Conservation (phyloP, 1,140 invertebrate species). For the Cydia splendana region DNA sequence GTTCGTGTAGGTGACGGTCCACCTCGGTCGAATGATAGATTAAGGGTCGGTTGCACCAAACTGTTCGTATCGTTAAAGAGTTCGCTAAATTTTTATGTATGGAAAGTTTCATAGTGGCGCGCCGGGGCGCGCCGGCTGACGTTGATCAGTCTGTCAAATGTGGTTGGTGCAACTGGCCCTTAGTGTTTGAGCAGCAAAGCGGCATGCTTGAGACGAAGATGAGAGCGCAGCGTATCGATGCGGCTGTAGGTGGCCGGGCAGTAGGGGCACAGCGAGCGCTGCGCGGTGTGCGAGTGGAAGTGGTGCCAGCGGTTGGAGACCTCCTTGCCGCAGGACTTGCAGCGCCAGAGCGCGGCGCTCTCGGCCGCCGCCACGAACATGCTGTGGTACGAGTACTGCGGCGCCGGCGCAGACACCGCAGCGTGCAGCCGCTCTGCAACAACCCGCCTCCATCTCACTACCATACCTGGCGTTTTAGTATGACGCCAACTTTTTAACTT, state of each 20-base stretch:
- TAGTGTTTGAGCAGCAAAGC: slow-evolving; percentile 80
- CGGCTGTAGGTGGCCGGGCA: slow-evolving; percentile 92
- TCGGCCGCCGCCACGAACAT: slow-evolving; percentile 87
- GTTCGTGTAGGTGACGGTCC: neutral
- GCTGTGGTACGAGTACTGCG: slow-evolving; percentile 87
- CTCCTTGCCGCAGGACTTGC: slow-evolving; percentile 90
- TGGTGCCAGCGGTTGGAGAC: slow-evolving; percentile 93
- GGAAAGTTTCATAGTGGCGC: no score
- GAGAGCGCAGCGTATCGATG: slow-evolving; percentile 89
- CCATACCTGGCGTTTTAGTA: slow-evolving; percentile 33
- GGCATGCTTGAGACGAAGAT: slow-evolving; percentile 87
- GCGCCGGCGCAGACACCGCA: slow-evolving; percentile 48
- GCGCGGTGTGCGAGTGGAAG: slow-evolving; percentile 89
- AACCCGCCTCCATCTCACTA: slow-evolving; percentile 39
- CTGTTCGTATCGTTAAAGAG: no score
- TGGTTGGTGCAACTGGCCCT: no score
- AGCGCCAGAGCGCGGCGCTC: slow-evolving; percentile 86
- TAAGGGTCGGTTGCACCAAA: no score
- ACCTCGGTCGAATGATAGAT: slow-evolving; percentile 13
- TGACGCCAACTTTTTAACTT: neutral
- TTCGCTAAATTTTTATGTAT: no score
- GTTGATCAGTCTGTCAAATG: no score
- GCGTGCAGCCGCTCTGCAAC: slow-evolving; percentile 58
- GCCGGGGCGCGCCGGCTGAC: no score
- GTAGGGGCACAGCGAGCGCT: slow-evolving; percentile 89